phyloP scores from a whole-genome alignment of 2,888 invertebrate genomes.

The Tenthredo notha region DNA sequence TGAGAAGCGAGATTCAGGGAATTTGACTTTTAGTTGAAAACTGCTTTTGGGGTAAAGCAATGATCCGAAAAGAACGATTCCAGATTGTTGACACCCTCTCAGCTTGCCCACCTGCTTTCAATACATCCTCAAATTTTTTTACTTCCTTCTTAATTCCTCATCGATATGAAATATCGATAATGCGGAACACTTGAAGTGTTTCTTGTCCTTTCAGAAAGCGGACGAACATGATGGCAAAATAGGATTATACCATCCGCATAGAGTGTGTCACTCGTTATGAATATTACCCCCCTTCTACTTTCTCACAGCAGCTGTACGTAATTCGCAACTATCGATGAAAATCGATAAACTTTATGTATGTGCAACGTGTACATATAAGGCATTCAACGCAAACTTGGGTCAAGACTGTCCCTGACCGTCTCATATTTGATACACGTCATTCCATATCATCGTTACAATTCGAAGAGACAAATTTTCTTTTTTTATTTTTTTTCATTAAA shows the following conservation, averaged over 20 bases:
- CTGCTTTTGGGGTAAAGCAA: not conserved
- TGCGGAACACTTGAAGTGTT: slow-evolving; percentile 44
- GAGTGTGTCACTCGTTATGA: slow-evolving; percentile 33
- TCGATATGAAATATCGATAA: slow-evolving; percentile 45
- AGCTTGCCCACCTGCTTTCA: not conserved
- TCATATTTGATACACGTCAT: no score
- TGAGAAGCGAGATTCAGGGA: not conserved
- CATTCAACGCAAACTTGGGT: not conserved
- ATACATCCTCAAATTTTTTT: not conserved
- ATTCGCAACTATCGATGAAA: slow-evolving; percentile 52
- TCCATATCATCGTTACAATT: no score
- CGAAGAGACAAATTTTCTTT: no score
- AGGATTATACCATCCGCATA: slow-evolving; percentile 33
- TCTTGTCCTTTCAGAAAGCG: slow-evolving; percentile 23
- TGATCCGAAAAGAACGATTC: not conserved
- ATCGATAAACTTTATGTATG: slow-evolving; percentile 29
- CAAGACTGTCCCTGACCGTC: no score
- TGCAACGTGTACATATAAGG: not conserved
- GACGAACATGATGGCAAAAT: slow-evolving; percentile 10
- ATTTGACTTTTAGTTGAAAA: not conserved
- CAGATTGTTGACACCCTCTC: not conserved
- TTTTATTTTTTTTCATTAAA: no score
- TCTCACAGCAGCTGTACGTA: not conserved
- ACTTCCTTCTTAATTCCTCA: slow-evolving; percentile 10
- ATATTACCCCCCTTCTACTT: not conserved